phyloP scores from a whole-genome alignment of 1,140 invertebrate species.

The Bursaphelenchus mucronatus region DNA sequence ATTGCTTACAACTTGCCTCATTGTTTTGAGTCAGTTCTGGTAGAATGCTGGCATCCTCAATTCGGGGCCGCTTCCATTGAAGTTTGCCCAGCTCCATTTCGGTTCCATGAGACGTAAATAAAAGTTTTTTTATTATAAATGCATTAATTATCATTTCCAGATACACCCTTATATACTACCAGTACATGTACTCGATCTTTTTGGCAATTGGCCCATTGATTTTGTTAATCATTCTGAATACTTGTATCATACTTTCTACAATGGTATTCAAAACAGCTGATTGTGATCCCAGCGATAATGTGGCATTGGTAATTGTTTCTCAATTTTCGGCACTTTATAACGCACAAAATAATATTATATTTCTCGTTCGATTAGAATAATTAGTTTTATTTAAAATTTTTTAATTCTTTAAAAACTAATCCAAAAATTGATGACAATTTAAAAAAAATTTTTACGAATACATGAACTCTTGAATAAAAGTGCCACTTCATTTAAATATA shows the following conservation, averaged over 20 bases:
- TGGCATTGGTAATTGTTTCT: constrained; percentile 46
- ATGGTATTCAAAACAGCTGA: constrained; percentile 35
- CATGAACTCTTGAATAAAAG: no score
- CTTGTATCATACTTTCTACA: constrained; percentile 50
- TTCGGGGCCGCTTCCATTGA: constrained; percentile 50
- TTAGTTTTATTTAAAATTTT: no score
- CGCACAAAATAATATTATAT: no score
- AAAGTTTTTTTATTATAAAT: constrained; percentile 36
- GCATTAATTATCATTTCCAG: constrained; percentile 27
- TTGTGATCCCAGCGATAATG: constrained; percentile 45
- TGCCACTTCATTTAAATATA: no score
- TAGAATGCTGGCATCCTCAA: constrained; percentile 55
- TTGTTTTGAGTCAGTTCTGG: constrained; percentile 53
- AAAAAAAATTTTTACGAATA: no score
- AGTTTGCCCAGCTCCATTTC: constrained; percentile 57
- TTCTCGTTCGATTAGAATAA: no score
- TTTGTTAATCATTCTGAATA: constrained; percentile 50
- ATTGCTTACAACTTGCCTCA: constrained; percentile 59
- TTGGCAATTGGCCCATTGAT: constrained; percentile 54
- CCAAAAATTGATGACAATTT: no score
- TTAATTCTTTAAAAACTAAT: no score
- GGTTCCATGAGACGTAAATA: constrained; percentile 44
- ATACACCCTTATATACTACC: constrained; percentile 54
- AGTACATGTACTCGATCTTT: constrained; percentile 59
- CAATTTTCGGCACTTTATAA: constrained; percentile 12